Base-by-base conservation (phyloP, 2,888 invertebrate genomes). In the Limnephilus lunatus region DNA sequence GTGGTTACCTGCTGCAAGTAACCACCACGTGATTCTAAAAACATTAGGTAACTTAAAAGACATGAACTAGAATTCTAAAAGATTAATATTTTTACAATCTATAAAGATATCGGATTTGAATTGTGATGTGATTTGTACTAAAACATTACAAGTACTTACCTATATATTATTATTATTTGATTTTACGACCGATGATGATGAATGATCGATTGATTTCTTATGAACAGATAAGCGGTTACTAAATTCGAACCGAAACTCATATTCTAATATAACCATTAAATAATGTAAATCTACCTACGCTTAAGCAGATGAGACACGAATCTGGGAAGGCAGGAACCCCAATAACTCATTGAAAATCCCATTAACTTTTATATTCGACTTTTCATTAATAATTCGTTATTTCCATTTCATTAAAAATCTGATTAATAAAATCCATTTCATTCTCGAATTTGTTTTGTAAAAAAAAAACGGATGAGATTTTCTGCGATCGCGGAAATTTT, bases 401-500 rank as follows among this genome's bases (percentile, higher is more conserved):
- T 80, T 80, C 39, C 88, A 89, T 89, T 89, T 89, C 35, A 89
- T 80, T 89, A 89, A 89, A 35, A 86, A 31, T 89, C 80, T 89
- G 88, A 89, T 89, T 89, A 80, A 80, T 31, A 89, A 89, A 89
- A 31, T 89, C 88, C 88, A 81, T 80, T 80, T 89, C 81, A 35
- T 89, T 80, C 80, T 53, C 80, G 30, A 89, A 80, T 89, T 80
- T 80, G 88, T 89, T 80, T 80, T 31, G 35, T 86, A 81, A 81
- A 89, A 48, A n/a, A 85, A 39, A 68, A 89, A 32, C 25, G 80
- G 80, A 80, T 80, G 35, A 89, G 39, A 86, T 44, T 86, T n/a
- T 30, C 44, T 86, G 25, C 44, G 39, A 86, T 30, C 5, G 86
- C 86, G 15, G 30, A 44, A 35, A 86, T 86, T 86, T 44, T 44